phyloP scores from a whole-genome alignment of 2,797 vertebrate genomes.

The Cephalopachus bancanus region DNA sequence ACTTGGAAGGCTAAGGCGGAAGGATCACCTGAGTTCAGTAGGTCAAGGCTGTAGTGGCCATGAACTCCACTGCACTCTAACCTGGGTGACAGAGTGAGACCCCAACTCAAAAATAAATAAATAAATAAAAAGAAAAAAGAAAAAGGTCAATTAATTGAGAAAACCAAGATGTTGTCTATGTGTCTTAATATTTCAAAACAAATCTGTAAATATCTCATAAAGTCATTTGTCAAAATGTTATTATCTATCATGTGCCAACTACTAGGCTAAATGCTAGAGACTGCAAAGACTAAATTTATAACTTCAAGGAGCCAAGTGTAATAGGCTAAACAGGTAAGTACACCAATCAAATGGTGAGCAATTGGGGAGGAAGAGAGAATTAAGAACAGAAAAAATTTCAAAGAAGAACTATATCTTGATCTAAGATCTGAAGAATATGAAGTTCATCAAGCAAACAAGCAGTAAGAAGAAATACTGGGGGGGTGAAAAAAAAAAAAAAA shows the following conservation, averaged over 20 bases:
- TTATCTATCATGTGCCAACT: background rate
- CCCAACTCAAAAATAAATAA: too few species aligned
- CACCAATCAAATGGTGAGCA: background rate
- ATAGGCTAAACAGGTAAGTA: background rate
- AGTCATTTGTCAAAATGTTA: constrained; percentile 10
- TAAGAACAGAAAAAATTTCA: background rate
- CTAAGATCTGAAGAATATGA: background rate
- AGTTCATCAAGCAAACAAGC: constrained; percentile 13
- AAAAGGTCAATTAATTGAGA: constrained; percentile 22
- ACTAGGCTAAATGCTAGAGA: background rate
- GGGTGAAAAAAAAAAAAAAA: background rate
- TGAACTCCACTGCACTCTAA: too few species aligned
- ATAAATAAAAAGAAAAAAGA: background rate
- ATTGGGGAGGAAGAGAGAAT: background rate
- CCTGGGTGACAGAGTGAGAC: too few species aligned
- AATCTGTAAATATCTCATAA: constrained; percentile 40
- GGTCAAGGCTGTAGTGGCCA: too few species aligned
- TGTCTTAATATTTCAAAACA: constrained; percentile 24
- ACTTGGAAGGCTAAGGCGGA: too few species aligned
- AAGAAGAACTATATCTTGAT: background rate
- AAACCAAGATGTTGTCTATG: background rate
- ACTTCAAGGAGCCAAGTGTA: background rate
- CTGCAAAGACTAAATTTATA: constrained; percentile 6
- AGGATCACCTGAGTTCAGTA: too few species aligned
- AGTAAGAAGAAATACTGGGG: background rate